Evolutionary conservation across 1,140 invertebrate species (phyloP).

Genomic region (Diuraphis noxia): DNA sequence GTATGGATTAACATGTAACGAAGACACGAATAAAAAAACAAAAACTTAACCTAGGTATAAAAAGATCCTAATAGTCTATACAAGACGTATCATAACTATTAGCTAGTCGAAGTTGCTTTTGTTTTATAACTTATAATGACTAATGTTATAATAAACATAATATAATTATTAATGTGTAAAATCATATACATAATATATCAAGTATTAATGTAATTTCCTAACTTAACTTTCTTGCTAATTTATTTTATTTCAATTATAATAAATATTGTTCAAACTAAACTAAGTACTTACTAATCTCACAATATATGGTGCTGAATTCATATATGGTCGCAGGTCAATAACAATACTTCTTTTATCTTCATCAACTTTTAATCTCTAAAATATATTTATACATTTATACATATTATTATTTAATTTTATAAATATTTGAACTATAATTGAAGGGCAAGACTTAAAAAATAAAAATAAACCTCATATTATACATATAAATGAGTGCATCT

Average conservation of each 20-base stretch:
- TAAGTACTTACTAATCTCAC: conserved; percentile 70
- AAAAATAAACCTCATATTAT: background rate
- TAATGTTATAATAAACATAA: background rate
- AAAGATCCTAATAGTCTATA: background rate
- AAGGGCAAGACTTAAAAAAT: background rate
- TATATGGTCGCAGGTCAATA: conserved; percentile 81
- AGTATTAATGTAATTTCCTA: too few species aligned
- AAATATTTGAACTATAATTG: too few species aligned
- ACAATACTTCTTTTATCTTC: conserved; percentile 81
- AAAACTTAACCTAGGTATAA: too few species aligned
- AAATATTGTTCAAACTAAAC: background rate
- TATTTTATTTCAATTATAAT: background rate
- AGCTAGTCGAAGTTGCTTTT: background rate
- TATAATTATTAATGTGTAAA: background rate
- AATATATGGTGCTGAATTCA: conserved; percentile 91
- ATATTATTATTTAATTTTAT: background rate
- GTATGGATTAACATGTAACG: too few species aligned
- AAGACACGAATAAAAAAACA: background rate
- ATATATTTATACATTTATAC: conserved; percentile 8
- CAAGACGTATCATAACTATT: too few species aligned
- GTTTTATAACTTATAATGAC: background rate
- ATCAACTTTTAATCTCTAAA: conserved; percentile 63
- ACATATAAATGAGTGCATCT: background rate
- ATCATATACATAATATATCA: too few species aligned
- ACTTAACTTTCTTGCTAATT: too few species aligned